Evolutionary conservation across 2,888 invertebrate species (phyloP), one percentile per base, ranked within the genome.

Genomic region (Plagodis pulveraria): DNA sequence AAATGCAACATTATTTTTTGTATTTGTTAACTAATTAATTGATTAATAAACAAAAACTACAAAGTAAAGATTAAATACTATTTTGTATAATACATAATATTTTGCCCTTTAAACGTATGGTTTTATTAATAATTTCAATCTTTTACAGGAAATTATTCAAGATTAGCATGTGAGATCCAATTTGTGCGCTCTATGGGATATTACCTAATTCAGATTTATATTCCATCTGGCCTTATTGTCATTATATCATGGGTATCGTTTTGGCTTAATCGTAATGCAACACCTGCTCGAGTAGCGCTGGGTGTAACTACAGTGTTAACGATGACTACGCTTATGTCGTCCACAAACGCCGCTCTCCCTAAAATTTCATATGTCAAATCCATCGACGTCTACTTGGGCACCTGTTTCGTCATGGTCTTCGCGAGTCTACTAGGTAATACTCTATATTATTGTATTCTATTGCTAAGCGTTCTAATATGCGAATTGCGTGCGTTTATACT

Each of bases 371-470:
- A 99, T 93, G 98, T 99, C 91, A 99, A 99, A 92, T 98, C 98
- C 77, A 99, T 99, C 90, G 99, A 99, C 93, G 98, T 99, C 78
- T 99, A 98, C 93, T 94, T 98, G 93, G 98, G 98, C 82, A 98
- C 98, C 82, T 98, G 98, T 94, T 99, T 99, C 97, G 98, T 99
- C 87, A 99, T 99, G 98, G 99, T 99, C 86, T 99, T 99, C 94
- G 98, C 98, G 79, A 98, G 98, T 90, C 94, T 99, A 85, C 94
- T 99, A 93, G 98, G 98, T 97, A 95, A 96, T 63, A 48, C 34
- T n/a, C 35, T 46, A 36, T 56, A 11, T 42, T 34, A 35, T 34
- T 45, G 38, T 9, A 11, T 11, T 33, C 6, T 38, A 9, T 9
- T 38, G 38, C 38, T 38, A 38, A 8, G 38, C 38, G 2, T 38